Conservation (phyloP, 2,113 vertebrate genomes). For the Amazona vittata region DNA sequence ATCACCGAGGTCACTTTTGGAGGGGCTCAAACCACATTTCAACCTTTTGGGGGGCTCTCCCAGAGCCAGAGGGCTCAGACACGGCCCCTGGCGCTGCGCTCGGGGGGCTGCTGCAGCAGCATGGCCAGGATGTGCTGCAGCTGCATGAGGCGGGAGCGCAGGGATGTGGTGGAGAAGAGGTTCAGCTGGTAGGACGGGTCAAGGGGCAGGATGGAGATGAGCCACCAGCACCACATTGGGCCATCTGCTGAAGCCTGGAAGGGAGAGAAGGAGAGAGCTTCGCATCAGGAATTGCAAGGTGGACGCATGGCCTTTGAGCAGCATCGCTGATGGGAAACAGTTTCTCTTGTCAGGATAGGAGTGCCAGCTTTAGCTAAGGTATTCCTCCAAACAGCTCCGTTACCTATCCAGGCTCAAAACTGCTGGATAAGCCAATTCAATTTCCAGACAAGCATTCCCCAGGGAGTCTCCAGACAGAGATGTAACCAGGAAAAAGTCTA, state of each 20-base stretch:
- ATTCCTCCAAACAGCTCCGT: not conserved
- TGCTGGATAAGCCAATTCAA: not conserved
- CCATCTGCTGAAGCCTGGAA: constrained; percentile 77
- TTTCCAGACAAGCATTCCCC: not conserved
- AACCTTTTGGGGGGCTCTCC: not conserved
- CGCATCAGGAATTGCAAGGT: accelerated
- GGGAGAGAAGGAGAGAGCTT: not conserved
- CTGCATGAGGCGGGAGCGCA: constrained; percentile 82
- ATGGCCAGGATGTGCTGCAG: constrained; percentile 81
- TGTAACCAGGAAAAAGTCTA: not conserved
- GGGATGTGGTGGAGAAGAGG: constrained; percentile 81
- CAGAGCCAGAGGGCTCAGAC: not conserved
- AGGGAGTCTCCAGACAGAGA: not conserved
- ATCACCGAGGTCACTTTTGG: not conserved
- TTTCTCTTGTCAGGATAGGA: not conserved
- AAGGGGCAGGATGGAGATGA: constrained; percentile 81
- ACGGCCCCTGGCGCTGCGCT: not conserved
- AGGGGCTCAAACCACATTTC: not conserved
- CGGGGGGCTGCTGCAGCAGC: constrained; percentile 75
- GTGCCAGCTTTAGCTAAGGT: not conserved
- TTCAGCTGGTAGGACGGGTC: constrained; percentile 81
- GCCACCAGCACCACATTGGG: constrained; percentile 85
- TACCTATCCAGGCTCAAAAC: not conserved
- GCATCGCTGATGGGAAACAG: not conserved
- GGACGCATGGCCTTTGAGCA: accelerated